Conservation (phyloP, 1,140 invertebrate species). For the Kradibia gibbosae region DNA sequence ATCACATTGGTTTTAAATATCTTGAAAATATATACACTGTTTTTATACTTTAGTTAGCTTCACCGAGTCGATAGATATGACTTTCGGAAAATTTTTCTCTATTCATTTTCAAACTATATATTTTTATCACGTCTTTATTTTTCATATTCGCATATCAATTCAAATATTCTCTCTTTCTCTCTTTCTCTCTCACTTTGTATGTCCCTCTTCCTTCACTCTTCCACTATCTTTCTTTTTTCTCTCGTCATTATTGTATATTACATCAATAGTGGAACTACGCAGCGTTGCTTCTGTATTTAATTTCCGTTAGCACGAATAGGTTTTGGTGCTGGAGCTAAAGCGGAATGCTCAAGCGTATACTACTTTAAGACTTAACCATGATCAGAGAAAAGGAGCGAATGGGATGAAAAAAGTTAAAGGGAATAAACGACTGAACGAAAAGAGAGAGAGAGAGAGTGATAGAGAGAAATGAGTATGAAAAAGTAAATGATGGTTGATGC, state of each 20-base stretch:
- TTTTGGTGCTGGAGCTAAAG: slow-evolving; percentile 54
- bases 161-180: slow-evolving; percentile 24
- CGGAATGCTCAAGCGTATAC: slow-evolving; percentile 8
- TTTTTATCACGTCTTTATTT: not conserved
- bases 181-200: slow-evolving; percentile 7
- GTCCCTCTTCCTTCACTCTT: not conserved
- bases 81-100: slow-evolving; percentile 50
- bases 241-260: slow-evolving; percentile 5
- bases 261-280: slow-evolving; percentile 19
- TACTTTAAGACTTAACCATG: slow-evolving; percentile 16
- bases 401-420: slow-evolving; percentile 18
- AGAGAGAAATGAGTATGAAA: not conserved
- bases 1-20: slow-evolving; percentile 43
- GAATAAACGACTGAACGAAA: too few species aligned
- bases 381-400: slow-evolving; percentile 2
- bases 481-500: not conserved
- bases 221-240: too few species aligned
- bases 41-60: slow-evolving; percentile 61
- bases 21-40: slow-evolving; percentile 18
- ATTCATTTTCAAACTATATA: not conserved
- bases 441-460: not conserved
- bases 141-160: not conserved
- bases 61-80: slow-evolving; percentile 66
- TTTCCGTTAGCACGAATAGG: slow-evolving; percentile 66
- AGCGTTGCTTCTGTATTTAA: slow-evolving; percentile 65